phyloP scores from a whole-genome alignment of 2,113 vertebrate species.

The Pterophyllum scalare region DNA sequence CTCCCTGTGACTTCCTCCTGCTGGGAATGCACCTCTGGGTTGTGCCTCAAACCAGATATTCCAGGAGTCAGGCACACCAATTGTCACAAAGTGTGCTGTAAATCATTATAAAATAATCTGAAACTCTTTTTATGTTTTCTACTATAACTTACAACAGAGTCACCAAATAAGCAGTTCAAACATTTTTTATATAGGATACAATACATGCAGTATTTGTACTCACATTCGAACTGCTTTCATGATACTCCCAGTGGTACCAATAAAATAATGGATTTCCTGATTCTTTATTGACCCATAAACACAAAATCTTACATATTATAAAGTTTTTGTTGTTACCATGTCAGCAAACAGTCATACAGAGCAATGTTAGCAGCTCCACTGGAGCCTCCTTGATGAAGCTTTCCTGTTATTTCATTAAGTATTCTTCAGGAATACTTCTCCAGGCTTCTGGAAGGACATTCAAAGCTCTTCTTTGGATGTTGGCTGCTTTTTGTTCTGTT shows the following conservation, averaged over 20 bases:
- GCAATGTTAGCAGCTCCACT: background rate
- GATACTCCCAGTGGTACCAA: fast-evolving
- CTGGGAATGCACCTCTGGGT: slow-evolving; percentile 37
- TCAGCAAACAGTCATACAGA: background rate
- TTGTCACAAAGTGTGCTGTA: slow-evolving; percentile 17
- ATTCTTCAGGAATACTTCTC: background rate
- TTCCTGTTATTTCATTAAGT: background rate
- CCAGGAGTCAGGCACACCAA: too few species aligned
- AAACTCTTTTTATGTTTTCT: background rate
- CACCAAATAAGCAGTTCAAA: too few species aligned
- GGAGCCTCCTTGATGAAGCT: background rate
- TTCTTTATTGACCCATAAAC: background rate
- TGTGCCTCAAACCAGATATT: slow-evolving; percentile 42
- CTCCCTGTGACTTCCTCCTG: slow-evolving; percentile 39
- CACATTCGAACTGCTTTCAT: background rate
- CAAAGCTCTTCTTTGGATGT: too few species aligned
- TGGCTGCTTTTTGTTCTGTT: too few species aligned
- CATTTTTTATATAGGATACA: too few species aligned
- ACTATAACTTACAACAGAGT: too few species aligned
- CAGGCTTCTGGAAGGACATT: background rate
- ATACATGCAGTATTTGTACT: background rate
- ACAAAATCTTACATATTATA: background rate
- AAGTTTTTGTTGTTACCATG: background rate
- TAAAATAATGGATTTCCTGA: background rate
- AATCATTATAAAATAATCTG: background rate